Evolutionary conservation across 2,888 invertebrate genomes (phyloP), one percentile per base, ranked within the genome.

Genomic region (Eumerus sabulonum): DNA sequence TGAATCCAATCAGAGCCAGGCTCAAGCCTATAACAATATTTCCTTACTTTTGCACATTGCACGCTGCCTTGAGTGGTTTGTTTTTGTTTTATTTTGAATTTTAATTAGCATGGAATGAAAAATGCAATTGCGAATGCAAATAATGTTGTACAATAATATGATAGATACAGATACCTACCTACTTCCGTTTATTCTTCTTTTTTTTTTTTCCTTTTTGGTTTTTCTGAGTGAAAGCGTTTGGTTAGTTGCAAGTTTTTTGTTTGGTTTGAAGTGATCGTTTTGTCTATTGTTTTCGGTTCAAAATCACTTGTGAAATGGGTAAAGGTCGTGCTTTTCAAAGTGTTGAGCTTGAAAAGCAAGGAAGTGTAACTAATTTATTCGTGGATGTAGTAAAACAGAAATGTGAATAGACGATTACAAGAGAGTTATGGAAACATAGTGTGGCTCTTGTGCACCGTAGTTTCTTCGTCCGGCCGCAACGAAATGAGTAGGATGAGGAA

Each of bases 351-450:
- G 27, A 27, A 27, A 27, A 7, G 16, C 77, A 67, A 9, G 19
- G 48, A 45, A 67, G 77, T 77, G 67, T 72, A 53, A 67, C 67
- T 16, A 73, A 77, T 63, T 68, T 73, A 77, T 77, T 77, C 73
- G 62, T 72, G 17, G 64, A 14, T 68, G 36, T 36, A 59, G 18
- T 14, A 50, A 36, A 17, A 51, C 7, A 16, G 45, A 35, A 50
- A 60, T 9, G 38, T 16, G 48, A 54, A 70, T 64, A 76, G 14
- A 51, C 57, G 42, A 70, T 64, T 57, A 35, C 27, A 63, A 47
- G 27, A 27, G 27, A 27, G 27, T 27, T 27, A 27, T 27, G 3
- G 27, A 27, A 27, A 27, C 7, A 7, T 27, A 27, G 27, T 27
- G 27, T 27, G 27, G 3, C 7, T 27, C 3, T 7, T 27, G 27